Conservation (phyloP, 2,797 vertebrate species). For the Lerista edwardsae region DNA sequence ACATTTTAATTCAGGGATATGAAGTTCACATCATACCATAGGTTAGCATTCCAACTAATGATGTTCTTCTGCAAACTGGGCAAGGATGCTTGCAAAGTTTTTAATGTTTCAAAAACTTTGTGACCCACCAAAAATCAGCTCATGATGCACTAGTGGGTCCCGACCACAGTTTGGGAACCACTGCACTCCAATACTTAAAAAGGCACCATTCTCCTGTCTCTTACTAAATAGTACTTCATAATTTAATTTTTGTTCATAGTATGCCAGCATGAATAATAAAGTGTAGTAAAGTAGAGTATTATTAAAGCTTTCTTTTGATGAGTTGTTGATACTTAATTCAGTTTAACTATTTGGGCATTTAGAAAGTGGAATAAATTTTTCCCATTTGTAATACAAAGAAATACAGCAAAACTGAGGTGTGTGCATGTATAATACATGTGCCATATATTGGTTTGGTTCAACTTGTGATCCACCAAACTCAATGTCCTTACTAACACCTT, state of each 20-base stretch:
- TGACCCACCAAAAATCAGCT: no score
- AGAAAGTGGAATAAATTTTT: not conserved
- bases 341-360: not conserved
- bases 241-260: not conserved
- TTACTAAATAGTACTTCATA: not conserved
- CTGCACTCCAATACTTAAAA: not conserved
- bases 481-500: not conserved
- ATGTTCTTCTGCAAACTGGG: no score
- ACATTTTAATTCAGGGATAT: no score
- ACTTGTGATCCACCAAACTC: not conserved
- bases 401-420: not conserved
- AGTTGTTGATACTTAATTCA: not conserved
- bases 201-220: not conserved
- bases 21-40: no score
- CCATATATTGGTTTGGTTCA: not conserved
- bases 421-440: not conserved
- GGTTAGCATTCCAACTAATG: no score
- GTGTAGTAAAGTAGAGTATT: not conserved
- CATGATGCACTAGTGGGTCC: no score
- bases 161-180: no score
- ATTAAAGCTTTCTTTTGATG: not conserved
- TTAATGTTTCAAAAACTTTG: no score
- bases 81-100: no score
- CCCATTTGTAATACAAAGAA: not conserved
- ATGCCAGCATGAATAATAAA: not conserved